A percentile compares a stretch with the other conserved stretches of the same genome.
These are phyloP conservation scores for Orthosia gothica DNA, from an alignment of 2,888 invertebrate genomes.

Conservation along the genomic window DNA sequence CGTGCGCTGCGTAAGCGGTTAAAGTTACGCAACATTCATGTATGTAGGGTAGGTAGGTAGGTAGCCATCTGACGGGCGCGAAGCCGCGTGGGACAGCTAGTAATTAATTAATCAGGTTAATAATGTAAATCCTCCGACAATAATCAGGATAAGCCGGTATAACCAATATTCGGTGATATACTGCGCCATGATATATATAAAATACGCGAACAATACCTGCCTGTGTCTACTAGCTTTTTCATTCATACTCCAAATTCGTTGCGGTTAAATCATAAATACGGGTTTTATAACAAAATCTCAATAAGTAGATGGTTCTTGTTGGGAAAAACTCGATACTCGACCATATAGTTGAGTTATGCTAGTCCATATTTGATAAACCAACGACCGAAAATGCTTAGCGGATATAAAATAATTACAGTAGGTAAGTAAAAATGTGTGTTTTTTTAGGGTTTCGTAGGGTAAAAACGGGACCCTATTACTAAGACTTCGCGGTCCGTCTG, in stretches of 20 bases:
- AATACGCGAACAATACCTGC: neutral
- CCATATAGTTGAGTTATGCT: neutral
- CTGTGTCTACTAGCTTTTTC: neutral
- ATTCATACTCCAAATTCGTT: neutral
- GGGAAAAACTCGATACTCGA: conserved; percentile 2
- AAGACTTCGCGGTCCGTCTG: too few species aligned
- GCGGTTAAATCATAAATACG: neutral
- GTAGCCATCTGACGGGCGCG: too few species aligned
- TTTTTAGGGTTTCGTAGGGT: too few species aligned
- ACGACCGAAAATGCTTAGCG: conserved; percentile 3
- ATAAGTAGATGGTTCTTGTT: neutral
- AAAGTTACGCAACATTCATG: too few species aligned
- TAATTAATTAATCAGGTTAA: neutral
- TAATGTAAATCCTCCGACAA: neutral
- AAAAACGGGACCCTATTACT: too few species aligned
- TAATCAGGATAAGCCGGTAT: neutral
- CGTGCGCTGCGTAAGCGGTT: too few species aligned
- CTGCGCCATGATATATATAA: too few species aligned
- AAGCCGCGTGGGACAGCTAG: too few species aligned
- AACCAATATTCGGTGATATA: neutral
- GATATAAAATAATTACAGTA: neutral
- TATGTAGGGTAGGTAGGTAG: too few species aligned
- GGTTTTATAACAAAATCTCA: neutral
- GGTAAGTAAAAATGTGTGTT: neutral
- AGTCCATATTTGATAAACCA: conserved; percentile 20